Base-by-base conservation (phyloP, 2,113 vertebrate genomes). In the Chionodraco myersi region DNA sequence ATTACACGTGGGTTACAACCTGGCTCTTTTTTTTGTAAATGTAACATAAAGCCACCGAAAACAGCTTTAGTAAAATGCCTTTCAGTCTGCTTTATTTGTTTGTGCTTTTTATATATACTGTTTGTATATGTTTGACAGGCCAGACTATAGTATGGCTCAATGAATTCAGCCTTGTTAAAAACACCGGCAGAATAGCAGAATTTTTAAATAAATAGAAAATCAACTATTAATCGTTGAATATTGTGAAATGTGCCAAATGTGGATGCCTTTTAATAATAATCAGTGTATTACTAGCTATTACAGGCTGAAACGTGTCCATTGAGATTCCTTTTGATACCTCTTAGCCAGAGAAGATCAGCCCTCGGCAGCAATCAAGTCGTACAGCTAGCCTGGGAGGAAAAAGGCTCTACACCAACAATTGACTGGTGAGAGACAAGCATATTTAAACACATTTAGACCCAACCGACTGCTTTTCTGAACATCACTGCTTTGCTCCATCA, bases 311-410 rank as follows among this genome's bases (percentile, higher is more conserved):
- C 87, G 56, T 81, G 63, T 90, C 77, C 75, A 87, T 77, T 84
- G 90, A 88, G 85, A 88, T 91, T 65, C 88, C 59, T 73, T 67
- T 83, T 93, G 68, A 92, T 92, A 94, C 89, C 84, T 87, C 63
- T 84, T 70, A 91, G 89, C 36, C 48, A 79, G 52, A 76, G 71
- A 86, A 86, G 66, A 78, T 79, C 45, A 86, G 81, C 41, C 69
- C 52, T 54, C 59, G 88, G 92, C 91, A 93, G 89, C 90, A 93
- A 91, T 77, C 92, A 89, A 75, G 82, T 70, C 65, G 64, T 84
- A 87, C 36, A 41, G 36, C 36, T 41, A 41, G 6, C 36, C 80
- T 65, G 48, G 47, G 63, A 88, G 72, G 72, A 78, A 82, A 52
- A 62, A 26, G 52, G 52, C 61, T 80, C 70, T 18, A 21, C 75